phyloP scores from a whole-genome alignment of 2,888 invertebrate genomes.

The Tiliacea aurago region DNA sequence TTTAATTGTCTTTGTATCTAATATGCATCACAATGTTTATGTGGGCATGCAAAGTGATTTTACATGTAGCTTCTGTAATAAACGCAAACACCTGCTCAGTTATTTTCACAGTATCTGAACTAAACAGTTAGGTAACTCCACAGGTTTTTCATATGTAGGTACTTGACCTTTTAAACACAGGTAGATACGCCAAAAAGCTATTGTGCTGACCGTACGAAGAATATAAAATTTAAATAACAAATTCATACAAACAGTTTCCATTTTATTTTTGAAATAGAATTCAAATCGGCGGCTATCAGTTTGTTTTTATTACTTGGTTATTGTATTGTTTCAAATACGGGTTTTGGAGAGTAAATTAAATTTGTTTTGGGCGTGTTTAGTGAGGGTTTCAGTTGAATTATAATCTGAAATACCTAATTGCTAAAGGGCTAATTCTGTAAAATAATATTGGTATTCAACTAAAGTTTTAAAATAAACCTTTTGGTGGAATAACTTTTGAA shows the following conservation, averaged over 20 bases:
- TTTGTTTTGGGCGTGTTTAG: conserved; percentile 14
- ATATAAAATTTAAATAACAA: conserved; percentile 23
- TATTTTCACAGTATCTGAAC: not conserved
- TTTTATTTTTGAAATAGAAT: conserved; percentile 25
- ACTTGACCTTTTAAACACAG: conserved; percentile 7
- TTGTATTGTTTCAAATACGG: conserved; percentile 24
- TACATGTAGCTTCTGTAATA: not conserved
- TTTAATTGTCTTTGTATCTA: too few relatives aligned
- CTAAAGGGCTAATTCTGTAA: not conserved
- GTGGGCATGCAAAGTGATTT: not conserved
- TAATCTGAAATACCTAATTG: conserved; percentile 3
- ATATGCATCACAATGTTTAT: not conserved
- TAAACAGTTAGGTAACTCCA: not conserved
- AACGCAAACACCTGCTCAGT: not conserved
- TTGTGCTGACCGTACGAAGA: conserved; percentile 7
- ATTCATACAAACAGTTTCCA: conserved; percentile 2
- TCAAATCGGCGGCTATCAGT: not conserved
- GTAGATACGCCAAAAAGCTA: conserved; percentile 15
- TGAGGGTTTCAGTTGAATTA: conserved; percentile 4
- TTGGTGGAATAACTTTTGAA: not conserved
- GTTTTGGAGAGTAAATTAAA: conserved; percentile 20
- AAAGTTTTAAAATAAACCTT: not conserved
- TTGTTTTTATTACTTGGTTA: conserved; percentile 30
- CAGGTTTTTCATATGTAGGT: conserved; percentile 12
- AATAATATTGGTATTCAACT: not conserved